Evolutionary conservation across 2,797 vertebrate genomes (phyloP), one percentile per base, ranked within the genome.

Genomic region (Brachyalestes nurse): DNA sequence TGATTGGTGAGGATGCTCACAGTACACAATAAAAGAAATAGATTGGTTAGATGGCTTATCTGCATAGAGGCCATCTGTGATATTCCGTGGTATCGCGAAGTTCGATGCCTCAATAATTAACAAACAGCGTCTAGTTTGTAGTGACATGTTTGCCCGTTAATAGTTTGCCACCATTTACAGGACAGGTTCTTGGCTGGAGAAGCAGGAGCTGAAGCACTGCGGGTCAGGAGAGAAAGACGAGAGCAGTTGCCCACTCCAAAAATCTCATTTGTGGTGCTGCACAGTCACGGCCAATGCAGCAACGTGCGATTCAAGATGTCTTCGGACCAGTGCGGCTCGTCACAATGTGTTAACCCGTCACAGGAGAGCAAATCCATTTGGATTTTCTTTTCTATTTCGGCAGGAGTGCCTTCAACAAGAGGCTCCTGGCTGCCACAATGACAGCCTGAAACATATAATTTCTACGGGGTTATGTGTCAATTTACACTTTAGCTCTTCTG

Each of bases 311-410:
- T 62, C 73, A 62, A 45, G 79, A 47, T 55, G 10, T 28, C 47
- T 8, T 49, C 16, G 7, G 47, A 72, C 58, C 60, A 47, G 75
- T 78, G 62, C 75, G 74, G 62, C 34, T 21, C 49, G 53, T 73
- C 23, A 74, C 75, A 78, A 42, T 62, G 78, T 42, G 62, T 55
- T 81, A 81, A 84, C 82, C 81, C 82, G 28, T 62, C 65, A 49
- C 40, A 82, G 75, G 62, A 83, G 75, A 83, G 74, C 61, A 77
- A 80, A 80, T 78, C 69, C 61, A 64, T 74, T 83, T 70, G 58
- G 70, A 65, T 38, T 77, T 82, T 77, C 75, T 82, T 77, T 82
- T 82, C 75, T 40, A 82, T 82, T 82, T 82, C 80, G 62, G 23
- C 67, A 72, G 34, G 49, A 82, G 80, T 65, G 67, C 13, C 69